phyloP scores from a whole-genome alignment of 2,113 vertebrate genomes.

The Typhlomys cinereus region DNA sequence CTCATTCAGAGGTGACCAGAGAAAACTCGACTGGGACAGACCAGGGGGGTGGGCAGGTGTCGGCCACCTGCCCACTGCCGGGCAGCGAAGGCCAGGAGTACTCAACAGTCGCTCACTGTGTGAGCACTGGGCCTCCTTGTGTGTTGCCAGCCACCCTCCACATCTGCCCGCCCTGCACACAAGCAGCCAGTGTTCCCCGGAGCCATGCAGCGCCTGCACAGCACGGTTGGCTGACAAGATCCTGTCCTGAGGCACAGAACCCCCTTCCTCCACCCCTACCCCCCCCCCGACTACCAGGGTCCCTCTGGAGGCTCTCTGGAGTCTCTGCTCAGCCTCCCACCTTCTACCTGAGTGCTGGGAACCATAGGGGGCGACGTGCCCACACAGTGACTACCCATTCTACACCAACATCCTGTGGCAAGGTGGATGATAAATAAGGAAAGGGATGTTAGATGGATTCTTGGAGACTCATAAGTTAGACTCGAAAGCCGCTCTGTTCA shows the following conservation, averaged over 20 bases:
- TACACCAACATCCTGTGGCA: accelerated
- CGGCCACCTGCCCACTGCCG: background rate
- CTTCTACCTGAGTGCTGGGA: background rate
- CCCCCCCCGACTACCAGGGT: accelerated
- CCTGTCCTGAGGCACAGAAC: no score
- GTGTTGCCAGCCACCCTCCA: background rate
- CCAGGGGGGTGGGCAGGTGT: accelerated
- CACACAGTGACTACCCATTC: no score
- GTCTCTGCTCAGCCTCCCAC: background rate
- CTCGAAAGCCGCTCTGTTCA: no score
- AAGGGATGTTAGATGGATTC: background rate
- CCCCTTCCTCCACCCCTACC: no score
- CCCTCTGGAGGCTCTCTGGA: background rate
- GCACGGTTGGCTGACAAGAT: background rate
- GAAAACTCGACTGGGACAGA: background rate
- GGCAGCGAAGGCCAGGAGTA: background rate
- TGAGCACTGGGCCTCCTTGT: slow-evolving; percentile 65
- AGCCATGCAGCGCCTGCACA: background rate
- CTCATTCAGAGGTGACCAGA: background rate
- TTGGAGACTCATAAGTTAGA: accelerated
- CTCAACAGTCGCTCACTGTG: slow-evolving; percentile 61
- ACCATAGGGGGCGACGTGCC: accelerated
- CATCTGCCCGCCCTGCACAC: slow-evolving; percentile 66
- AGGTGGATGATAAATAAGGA: no score
- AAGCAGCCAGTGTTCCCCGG: slow-evolving; percentile 59